phyloP scores from a whole-genome alignment of 2,888 invertebrate genomes.

The Ashinkailepas kermadecensis region DNA sequence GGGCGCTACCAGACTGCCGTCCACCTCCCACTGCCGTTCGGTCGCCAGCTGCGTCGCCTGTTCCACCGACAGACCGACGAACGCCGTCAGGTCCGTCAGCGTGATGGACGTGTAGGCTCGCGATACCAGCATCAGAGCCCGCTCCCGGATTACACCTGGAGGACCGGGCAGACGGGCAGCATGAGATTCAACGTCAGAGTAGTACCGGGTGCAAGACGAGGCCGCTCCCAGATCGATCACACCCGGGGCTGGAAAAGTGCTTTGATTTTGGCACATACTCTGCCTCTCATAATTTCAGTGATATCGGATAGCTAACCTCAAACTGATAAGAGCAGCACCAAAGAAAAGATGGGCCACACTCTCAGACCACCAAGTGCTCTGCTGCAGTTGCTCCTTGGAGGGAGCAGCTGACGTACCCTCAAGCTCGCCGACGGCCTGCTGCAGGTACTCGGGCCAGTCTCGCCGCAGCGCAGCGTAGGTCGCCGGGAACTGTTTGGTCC shows the following conservation, averaged over 20 bases:
- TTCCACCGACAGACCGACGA: conserved; percentile 66
- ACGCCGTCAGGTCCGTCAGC: conserved; percentile 62
- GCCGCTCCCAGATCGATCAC: no score
- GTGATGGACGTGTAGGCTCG: conserved; percentile 81
- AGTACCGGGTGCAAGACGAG: no score
- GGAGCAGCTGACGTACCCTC: conserved; percentile 53
- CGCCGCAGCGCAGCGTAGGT: conserved; percentile 67
- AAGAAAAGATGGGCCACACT: no score
- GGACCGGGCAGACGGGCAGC: no score
- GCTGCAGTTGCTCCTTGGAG: no score
- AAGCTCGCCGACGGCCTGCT: conserved; percentile 68
- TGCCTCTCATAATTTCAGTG: no score
- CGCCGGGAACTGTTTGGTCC: conserved; percentile 72
- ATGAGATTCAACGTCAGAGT: no score
- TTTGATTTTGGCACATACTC: no score
- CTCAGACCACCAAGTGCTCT: no score
- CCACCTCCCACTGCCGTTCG: conserved; percentile 63
- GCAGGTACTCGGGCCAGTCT: conserved; percentile 72
- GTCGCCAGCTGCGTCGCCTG: conserved; percentile 52
- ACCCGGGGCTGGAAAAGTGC: no score
- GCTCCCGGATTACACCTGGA: conserved; percentile 64
- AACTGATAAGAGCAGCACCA: no score
- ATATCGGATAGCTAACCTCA: no score
- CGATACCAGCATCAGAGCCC: conserved; percentile 68
- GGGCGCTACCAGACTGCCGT: conserved; percentile 40